Conservation (phyloP, 2,888 invertebrate species). For the Napeogenes sylphis region DNA sequence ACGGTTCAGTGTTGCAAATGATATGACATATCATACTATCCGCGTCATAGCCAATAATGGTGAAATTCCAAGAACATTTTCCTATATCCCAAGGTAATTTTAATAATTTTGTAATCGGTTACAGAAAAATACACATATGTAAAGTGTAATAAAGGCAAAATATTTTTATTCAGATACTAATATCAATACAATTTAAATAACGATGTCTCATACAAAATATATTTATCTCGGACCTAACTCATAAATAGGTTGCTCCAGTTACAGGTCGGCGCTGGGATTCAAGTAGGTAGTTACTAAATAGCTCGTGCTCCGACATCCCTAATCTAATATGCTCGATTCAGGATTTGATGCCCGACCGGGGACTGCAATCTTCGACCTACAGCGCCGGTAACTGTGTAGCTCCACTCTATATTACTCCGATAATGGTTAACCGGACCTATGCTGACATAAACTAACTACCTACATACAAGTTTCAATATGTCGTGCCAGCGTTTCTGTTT, state of each 20-base stretch:
- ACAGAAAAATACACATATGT: not conserved
- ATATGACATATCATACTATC: constrained; percentile 21
- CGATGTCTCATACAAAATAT: constrained; percentile 16
- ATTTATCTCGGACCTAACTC: constrained; percentile 23
- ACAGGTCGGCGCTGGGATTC: constrained; percentile 38
- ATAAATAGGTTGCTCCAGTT: constrained; percentile 25
- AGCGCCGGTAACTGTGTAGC: constrained; percentile 42
- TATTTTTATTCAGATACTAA: constrained; percentile 3
- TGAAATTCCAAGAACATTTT: constrained; percentile 15
- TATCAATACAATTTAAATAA: constrained; percentile 14
- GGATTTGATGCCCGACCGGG: constrained; percentile 38
- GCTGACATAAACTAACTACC: constrained; percentile 43
- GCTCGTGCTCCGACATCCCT: constrained; percentile 55
- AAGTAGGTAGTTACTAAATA: constrained; percentile 56
- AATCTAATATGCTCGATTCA: constrained; percentile 63
- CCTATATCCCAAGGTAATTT: too few relatives aligned
- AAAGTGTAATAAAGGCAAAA: not conserved
- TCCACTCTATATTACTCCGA: constrained; percentile 46
- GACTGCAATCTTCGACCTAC: constrained; percentile 53
- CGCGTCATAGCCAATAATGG: constrained; percentile 12
- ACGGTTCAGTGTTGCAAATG: constrained; percentile 19
- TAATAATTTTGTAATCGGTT: not conserved
- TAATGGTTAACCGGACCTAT: constrained; percentile 42
- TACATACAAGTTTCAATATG: constrained; percentile 43
- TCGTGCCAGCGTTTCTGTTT: constrained; percentile 39